Conservation (phyloP, 2,797 vertebrate genomes). For the Crocodylus rhombifer region DNA sequence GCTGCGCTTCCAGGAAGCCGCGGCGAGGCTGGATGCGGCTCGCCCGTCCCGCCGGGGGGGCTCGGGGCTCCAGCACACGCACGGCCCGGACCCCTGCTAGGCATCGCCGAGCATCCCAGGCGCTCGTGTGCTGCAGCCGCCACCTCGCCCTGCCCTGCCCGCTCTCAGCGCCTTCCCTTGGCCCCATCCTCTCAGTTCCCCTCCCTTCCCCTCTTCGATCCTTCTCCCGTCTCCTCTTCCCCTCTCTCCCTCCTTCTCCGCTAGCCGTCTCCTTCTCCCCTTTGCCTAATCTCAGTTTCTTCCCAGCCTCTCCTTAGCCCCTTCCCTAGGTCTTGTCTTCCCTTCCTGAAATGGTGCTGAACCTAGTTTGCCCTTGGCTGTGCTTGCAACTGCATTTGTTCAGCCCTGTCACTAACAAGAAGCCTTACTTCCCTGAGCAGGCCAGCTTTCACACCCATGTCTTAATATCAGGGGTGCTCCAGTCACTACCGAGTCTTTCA, state of each 20-base stretch:
- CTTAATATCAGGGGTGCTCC: not conserved
- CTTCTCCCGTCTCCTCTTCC: too few relatives aligned
- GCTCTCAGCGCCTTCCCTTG: not conserved
- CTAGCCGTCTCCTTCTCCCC: not conserved
- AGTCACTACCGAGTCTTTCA: not conserved
- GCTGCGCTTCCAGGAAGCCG: slow-evolving; percentile 65
- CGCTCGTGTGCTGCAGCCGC: slow-evolving; percentile 39
- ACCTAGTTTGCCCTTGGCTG: not conserved
- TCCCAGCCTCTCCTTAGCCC: not conserved
- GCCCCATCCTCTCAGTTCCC: not conserved
- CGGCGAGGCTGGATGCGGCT: slow-evolving; percentile 42
- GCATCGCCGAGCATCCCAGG: slow-evolving; percentile 68
- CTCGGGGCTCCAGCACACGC: slow-evolving; percentile 65
- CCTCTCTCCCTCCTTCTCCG: not conserved
- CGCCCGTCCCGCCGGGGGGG: slow-evolving; percentile 71
- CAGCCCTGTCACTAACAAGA: not conserved
- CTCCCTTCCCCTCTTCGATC: accelerated
- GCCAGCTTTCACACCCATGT: not conserved
- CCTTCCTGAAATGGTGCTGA: accelerated
- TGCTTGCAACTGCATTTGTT: not conserved
- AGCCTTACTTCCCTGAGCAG: not conserved
- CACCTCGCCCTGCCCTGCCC: not conserved
- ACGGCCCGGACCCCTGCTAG: slow-evolving; percentile 70
- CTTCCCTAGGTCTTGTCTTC: not conserved
- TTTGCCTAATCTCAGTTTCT: not conserved